Base-by-base conservation (phyloP, 23 tunicate genomes). In the Ascidia mentula region DNA sequence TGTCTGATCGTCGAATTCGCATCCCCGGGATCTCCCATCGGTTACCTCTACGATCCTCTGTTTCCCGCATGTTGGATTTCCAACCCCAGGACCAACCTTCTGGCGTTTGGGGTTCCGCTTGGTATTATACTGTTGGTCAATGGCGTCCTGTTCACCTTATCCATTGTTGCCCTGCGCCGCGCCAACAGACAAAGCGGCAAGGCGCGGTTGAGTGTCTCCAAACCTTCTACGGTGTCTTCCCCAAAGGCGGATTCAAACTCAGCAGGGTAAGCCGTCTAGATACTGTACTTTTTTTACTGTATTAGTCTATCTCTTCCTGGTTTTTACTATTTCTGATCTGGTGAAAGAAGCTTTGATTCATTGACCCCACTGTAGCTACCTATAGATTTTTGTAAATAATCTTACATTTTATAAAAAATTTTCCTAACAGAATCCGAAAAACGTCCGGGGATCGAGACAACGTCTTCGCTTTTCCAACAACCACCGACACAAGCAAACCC, bases 91-190 rank as follows among this genome's bases (percentile, higher is more conserved):
- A 61, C 98, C n/a, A 93, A 93, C 71, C 0, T 93, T 26, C 60
- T 93, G 30, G 89, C 86, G 3, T 93, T 93, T 42, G 98, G 98
- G 5, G 80, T 84, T 0, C 98, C 98, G 24, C 82, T 93, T 12
- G 71, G 79, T 12, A 40, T 74, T 9, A 93, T 93, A 28, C 86
- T 93, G 26, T 32, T 93, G 4, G 74, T 60, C 32, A 93, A 93
- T 79, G 40, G 83, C 1, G 77, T 80, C 34, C 80, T 93, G 74
- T 93, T 93, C 40, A 75, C 40, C 0, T 40, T 76, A 18, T 82
- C 98, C 12, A 88, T 85, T 31, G 12, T 45, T 1, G 76, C 97
- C 32, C 87, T 92, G 32, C 90, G 90, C 20, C 83, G 79, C 42
- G 77, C 72, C 53, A 53, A 53, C 65, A 53, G 65, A 26, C 22